Evolutionary conservation across 2,888 invertebrate species (phyloP).

Genomic region (Mesochorus sp.): DNA sequence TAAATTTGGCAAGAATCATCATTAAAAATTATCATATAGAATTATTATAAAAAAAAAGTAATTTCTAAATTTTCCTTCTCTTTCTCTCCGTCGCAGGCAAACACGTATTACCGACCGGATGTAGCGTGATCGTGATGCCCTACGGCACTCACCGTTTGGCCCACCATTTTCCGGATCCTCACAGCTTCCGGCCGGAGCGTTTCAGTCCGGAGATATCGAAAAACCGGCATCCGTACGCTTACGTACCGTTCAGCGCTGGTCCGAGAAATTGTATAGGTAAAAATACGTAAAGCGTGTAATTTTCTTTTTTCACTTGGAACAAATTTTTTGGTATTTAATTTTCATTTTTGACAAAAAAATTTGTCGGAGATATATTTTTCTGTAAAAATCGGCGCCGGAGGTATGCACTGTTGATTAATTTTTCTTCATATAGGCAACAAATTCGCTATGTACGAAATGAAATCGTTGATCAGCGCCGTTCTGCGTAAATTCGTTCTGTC

Average conservation of each 20-base stretch:
- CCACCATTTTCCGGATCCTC: slow-evolving; percentile 84
- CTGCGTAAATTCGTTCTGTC: slow-evolving; percentile 83
- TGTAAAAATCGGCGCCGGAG: too few relatives aligned
- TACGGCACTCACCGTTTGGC: slow-evolving; percentile 84
- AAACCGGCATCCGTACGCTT: slow-evolving; percentile 84
- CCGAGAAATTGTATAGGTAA: slow-evolving; percentile 84
- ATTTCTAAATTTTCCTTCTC: too few relatives aligned
- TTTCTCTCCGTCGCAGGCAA: slow-evolving; percentile 76
- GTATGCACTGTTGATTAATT: not conserved
- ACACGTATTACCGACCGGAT: slow-evolving; percentile 83
- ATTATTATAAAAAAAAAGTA: too few relatives aligned
- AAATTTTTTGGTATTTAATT: too few relatives aligned
- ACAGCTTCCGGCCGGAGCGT: slow-evolving; percentile 84
- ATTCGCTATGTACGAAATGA: slow-evolving; percentile 87
- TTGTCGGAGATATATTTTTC: too few relatives aligned
- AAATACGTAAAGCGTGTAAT: slow-evolving; percentile 3
- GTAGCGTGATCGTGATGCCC: slow-evolving; percentile 84
- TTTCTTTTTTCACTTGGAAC: too few relatives aligned
- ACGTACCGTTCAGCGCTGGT: slow-evolving; percentile 85
- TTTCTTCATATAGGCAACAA: slow-evolving; percentile 83
- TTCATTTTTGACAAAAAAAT: too few relatives aligned
- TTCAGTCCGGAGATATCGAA: slow-evolving; percentile 83
- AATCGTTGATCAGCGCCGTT: slow-evolving; percentile 84
- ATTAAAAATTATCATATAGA: too few relatives aligned
- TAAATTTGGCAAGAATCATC: too few relatives aligned